Conservation (phyloP, 2,113 vertebrate species). For the Hippocampus mohnikei region DNA sequence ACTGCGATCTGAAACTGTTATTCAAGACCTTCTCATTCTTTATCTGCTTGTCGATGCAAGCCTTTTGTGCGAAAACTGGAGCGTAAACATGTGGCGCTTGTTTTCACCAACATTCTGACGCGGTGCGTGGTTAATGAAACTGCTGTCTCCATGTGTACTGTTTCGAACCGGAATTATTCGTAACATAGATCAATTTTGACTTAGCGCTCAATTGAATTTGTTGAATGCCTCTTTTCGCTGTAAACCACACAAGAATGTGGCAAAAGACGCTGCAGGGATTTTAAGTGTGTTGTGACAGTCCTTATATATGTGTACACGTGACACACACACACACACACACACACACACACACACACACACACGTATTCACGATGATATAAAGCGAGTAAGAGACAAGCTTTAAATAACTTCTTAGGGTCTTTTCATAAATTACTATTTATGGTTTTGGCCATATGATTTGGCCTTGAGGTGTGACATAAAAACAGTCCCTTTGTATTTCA, state of each 20-base stretch:
- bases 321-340: too few species aligned
- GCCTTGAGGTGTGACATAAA: conserved; percentile 17
- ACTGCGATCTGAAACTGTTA: neutral
- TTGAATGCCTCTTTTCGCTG: neutral
- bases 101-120: conserved; percentile 1
- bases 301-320: too few species aligned
- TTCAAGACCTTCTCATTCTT: neutral
- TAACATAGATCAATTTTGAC: neutral
- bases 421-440: neutral
- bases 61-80: neutral
- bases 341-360: too few species aligned
- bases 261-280: neutral
- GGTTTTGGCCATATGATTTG: conserved; percentile 15
- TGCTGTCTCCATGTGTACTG: neutral
- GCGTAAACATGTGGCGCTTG: conserved; percentile 22
- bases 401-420: neutral
- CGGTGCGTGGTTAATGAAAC: neutral
- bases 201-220: neutral
- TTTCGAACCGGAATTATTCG: neutral
- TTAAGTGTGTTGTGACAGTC: neutral
- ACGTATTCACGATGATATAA: too few species aligned
- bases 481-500: conserved; percentile 1
- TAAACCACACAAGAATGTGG: neutral
- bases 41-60: neutral
- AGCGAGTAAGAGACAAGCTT: neutral